Conservation (phyloP, 1,140 invertebrate genomes). For the Cecropterus lyciades region DNA sequence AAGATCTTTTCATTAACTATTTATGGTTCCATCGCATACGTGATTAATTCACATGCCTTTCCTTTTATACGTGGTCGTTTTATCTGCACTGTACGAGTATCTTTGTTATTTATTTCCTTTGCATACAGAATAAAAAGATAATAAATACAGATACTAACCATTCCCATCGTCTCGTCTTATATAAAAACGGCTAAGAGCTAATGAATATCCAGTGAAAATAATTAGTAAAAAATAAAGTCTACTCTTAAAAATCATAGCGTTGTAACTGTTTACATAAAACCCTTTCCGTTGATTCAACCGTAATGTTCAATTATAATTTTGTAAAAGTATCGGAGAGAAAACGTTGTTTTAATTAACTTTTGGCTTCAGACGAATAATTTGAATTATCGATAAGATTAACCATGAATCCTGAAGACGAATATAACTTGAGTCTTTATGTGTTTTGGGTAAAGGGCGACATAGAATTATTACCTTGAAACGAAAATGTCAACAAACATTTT, state of each 20-base stretch:
- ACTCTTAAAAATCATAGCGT: constrained; percentile 14
- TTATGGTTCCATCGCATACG: too few relatives aligned
- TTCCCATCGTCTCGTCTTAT: constrained; percentile 7
- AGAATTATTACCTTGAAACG: constrained; percentile 1
- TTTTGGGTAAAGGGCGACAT: too few relatives aligned
- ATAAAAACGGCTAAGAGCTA: constrained; percentile 17
- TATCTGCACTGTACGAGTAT: too few relatives aligned
- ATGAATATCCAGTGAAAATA: not conserved
- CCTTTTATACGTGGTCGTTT: too few relatives aligned
- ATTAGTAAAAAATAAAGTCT: constrained; percentile 5
- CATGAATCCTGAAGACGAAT: too few relatives aligned
- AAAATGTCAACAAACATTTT: not conserved
- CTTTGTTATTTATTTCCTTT: too few relatives aligned
- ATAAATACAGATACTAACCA: constrained; percentile 19
- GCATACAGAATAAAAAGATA: too few relatives aligned
- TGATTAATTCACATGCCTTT: too few relatives aligned
- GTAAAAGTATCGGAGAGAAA: constrained; percentile 19
- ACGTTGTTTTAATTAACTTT: constrained; percentile 37
- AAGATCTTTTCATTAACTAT: too few relatives aligned
- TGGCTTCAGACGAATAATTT: constrained; percentile 13
- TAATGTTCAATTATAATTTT: constrained; percentile 13
- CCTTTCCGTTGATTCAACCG: constrained; percentile 7
- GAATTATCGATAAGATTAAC: constrained; percentile 30
- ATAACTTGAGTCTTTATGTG: too few relatives aligned
- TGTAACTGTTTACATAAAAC: constrained; percentile 15